phyloP scores from a whole-genome alignment of 2,888 invertebrate genomes.

The Noctua fimbriata region DNA sequence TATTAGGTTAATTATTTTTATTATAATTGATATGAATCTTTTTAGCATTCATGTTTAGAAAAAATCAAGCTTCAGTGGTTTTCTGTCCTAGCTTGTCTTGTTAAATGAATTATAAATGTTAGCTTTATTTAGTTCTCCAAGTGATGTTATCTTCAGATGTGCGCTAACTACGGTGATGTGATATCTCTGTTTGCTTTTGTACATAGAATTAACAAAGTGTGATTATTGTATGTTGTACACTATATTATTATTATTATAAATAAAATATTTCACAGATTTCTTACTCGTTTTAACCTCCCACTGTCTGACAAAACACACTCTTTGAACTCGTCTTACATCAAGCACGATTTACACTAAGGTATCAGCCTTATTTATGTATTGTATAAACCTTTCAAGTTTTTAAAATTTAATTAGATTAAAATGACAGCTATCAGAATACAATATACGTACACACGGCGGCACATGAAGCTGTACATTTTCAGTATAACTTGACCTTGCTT shows the following conservation, averaged over 20 bases:
- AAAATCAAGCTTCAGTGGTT: not conserved
- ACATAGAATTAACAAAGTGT: constrained; percentile 67
- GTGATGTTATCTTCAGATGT: constrained; percentile 53
- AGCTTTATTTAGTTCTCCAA: constrained; percentile 16
- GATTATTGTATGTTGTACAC: constrained; percentile 62
- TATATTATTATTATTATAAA: constrained; percentile 60
- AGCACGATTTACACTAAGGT: not conserved
- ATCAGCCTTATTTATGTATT: no score
- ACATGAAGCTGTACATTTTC: no score
- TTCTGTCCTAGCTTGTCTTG: not conserved
- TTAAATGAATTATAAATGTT: constrained; percentile 3
- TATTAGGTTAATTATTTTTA: not conserved
- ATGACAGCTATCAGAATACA: no score
- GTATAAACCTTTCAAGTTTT: no score
- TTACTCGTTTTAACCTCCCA: not conserved
- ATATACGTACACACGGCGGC: no score
- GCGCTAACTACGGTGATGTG: constrained; percentile 68
- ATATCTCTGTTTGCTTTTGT: constrained; percentile 73
- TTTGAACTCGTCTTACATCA: not conserved
- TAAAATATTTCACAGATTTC: constrained; percentile 55
- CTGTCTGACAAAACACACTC: not conserved
- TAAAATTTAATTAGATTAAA: no score
- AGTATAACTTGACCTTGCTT: no score
- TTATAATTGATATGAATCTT: not conserved
- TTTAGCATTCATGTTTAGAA: not conserved